Evolutionary conservation across 2,113 vertebrate species (phyloP).

Genomic region (Laticauda colubrina): DNA sequence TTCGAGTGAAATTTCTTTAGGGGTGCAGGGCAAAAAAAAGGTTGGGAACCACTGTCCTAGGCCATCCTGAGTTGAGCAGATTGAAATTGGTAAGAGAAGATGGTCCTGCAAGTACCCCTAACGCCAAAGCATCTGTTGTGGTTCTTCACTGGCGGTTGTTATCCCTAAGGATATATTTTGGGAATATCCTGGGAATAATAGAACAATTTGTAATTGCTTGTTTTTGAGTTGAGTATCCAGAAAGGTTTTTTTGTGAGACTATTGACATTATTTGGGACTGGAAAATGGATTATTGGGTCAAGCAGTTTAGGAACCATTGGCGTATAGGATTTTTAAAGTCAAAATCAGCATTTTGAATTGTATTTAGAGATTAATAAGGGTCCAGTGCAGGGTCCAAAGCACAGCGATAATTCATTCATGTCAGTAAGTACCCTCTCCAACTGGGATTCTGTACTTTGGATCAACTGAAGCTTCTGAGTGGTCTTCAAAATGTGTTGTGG

Average conservation of each 20-base stretch:
- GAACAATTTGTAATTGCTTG: neutral
- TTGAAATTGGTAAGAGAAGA: neutral
- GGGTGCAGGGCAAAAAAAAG: too few species aligned
- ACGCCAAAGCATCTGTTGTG: neutral
- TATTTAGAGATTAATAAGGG: neutral
- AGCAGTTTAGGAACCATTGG: neutral
- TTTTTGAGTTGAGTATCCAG: neutral
- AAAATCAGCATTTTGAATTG: neutral
- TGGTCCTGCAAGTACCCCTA: neutral
- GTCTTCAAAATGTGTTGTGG: neutral
- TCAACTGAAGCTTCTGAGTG: neutral
- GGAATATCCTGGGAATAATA: neutral
- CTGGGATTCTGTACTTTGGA: neutral
- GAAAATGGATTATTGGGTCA: neutral
- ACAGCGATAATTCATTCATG: neutral
- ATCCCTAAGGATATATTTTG: neutral
- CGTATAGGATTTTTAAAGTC: neutral
- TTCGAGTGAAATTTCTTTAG: too few species aligned
- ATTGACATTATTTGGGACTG: neutral
- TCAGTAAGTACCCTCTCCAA: neutral
- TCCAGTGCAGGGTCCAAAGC: neutral
- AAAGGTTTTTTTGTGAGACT: neutral
- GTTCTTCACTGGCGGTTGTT: neutral
- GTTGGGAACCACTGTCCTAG: too few species aligned
- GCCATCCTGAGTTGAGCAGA: neutral